Evolutionary conservation across 2,888 invertebrate genomes (phyloP).

Genomic region (Oscheius sp.): DNA sequence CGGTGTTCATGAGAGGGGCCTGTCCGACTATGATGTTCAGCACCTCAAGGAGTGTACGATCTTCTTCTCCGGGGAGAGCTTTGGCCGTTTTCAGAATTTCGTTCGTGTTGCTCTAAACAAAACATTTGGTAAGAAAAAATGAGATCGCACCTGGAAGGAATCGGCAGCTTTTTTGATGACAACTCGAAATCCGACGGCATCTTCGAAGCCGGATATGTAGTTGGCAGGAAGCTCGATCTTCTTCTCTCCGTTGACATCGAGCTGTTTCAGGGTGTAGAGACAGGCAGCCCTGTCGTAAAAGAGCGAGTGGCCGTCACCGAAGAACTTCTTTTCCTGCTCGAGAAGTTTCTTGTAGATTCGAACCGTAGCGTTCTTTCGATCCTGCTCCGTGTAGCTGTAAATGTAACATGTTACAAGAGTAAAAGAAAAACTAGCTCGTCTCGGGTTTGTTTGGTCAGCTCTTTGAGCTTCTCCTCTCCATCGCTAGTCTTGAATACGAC

Average conservation of each 20-base stretch:
- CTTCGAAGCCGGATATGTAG: slow-evolving; percentile 1
- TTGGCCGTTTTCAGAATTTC: slow-evolving; percentile 13
- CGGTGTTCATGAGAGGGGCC: slow-evolving; percentile 22
- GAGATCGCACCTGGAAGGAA: slow-evolving; percentile 17
- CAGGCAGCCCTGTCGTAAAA: slow-evolving; percentile 37
- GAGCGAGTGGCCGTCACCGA: background rate
- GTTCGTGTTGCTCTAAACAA: slow-evolving; percentile 19
- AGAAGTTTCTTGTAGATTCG: slow-evolving; percentile 23
- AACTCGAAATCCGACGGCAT: slow-evolving; percentile 9
- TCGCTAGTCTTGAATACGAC: slow-evolving; percentile 12
- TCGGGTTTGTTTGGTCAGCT: slow-evolving; percentile 33
- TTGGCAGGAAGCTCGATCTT: background rate
- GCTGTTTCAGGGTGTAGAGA: slow-evolving; percentile 30
- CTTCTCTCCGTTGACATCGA: background rate
- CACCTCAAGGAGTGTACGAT: slow-evolving; percentile 21
- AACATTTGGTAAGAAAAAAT: background rate
- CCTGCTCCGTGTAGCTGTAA: slow-evolving; percentile 35
- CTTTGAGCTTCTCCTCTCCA: slow-evolving; percentile 12
- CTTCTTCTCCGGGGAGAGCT: background rate
- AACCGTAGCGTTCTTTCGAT: slow-evolving; percentile 17
- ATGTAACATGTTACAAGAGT: background rate
- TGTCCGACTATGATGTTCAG: slow-evolving; percentile 34
- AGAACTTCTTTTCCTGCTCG: background rate
- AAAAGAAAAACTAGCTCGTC: slow-evolving; percentile 31
- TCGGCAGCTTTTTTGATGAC: slow-evolving; percentile 24